Base-by-base conservation (phyloP, 2,888 invertebrate genomes). In the Molanna angustata region DNA sequence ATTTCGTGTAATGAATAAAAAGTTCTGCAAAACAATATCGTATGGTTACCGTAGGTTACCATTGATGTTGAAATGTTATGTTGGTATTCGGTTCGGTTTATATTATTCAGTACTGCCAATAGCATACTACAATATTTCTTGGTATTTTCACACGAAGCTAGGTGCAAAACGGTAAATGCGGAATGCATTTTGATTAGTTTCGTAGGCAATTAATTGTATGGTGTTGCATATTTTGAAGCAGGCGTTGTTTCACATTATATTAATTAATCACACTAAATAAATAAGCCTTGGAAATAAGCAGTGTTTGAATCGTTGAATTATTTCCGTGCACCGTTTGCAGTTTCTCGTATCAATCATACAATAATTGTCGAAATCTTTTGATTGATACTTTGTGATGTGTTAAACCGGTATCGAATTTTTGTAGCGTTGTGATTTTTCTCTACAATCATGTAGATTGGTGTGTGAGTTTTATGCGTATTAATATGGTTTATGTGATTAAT, bases 91-190 rank as follows among this genome's bases (percentile, higher is more conserved):
- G n/a, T n/a, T n/a, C n/a, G n/a, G n/a, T n/a, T n/a, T n/a, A n/a
- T n/a, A n/a, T n/a, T n/a, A 16, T 40, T 4, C 50, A 37, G 14
- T 13, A 31, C 22, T 44, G 14, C 43, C 50, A 50, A 50, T 27
- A 43, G 27, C 22, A 37, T n/a, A 37, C 17, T 18, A 37, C 41
- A 4, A 35, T 4, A 4, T 35, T n/a, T 6, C 13, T 35, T 35
- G 35, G 16, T 54, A 54, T 50, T 54, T 49, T 49, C 46, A 46
- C 50, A 35, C 50, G 54, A 54, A 54, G 54, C 47, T 43, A 42
- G 54, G 11, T 13, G 33, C 54, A 46, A 41, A 50, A 50, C 50
- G 54, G 50, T 50, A 54, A 54, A 54, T 47, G 54, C 50, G 44
- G 35, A 45, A 32, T 52, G 41, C 42, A 35, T 22, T 46, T 27